Evolutionary conservation across 1,140 invertebrate genomes (phyloP).

Genomic region (Delia radicum): DNA sequence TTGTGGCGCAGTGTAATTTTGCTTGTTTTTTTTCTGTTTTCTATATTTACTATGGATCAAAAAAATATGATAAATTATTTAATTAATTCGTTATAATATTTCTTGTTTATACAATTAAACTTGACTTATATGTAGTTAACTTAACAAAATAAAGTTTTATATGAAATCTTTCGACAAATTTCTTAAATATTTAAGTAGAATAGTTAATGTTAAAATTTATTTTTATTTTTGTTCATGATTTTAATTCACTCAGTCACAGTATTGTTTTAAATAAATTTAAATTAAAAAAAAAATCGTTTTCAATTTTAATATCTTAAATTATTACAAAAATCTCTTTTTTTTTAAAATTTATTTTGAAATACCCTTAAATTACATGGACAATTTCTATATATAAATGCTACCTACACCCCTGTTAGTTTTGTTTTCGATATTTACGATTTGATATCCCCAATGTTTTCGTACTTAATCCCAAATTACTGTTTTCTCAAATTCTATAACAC

Average conservation of each 20-base stretch:
- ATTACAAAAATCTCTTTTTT: background rate
- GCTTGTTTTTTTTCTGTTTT: too few relatives aligned
- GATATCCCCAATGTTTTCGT: background rate
- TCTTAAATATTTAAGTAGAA: constrained; percentile 3
- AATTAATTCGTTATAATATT: constrained; percentile 49
- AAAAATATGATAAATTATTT: constrained; percentile 36
- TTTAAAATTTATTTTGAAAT: background rate
- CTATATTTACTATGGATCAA: too few relatives aligned
- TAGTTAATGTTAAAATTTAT: background rate
- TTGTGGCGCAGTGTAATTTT: too few relatives aligned
- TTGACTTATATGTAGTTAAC: background rate
- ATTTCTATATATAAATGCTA: constrained; percentile 20
- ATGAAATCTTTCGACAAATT: background rate
- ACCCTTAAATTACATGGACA: background rate
- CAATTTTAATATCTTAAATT: background rate
- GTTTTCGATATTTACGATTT: background rate
- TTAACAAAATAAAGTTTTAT: constrained; percentile 11
- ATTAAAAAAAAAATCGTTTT: background rate
- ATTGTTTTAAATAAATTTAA: background rate
- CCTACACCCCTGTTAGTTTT: constrained; percentile 17
- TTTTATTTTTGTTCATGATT: background rate
- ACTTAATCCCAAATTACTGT: constrained; percentile 47
- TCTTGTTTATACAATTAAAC: background rate
- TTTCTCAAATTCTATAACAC: constrained; percentile 49
- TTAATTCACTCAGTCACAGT: constrained; percentile 49